These are phyloP conservation scores for Bombus pyrosoma DNA, from an alignment of 1,140 invertebrate genomes.

Conservation along the genomic window DNA sequence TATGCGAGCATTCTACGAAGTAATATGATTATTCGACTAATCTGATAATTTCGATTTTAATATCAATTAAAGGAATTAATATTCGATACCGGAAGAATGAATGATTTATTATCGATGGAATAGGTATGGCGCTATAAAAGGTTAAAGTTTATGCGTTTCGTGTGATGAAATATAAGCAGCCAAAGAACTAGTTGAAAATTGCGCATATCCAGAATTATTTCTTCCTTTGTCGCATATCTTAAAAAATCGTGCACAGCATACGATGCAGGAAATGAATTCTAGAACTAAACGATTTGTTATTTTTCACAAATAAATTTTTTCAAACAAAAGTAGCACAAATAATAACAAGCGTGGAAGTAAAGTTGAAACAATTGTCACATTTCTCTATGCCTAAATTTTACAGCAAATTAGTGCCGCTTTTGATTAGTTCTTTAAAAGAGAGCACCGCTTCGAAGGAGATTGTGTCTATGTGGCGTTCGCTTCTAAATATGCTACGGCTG, in stretches of 20 bases:
- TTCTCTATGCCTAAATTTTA: not conserved
- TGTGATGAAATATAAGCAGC: not conserved
- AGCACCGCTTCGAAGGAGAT: not conserved
- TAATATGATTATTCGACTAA: not conserved
- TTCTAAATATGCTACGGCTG: not conserved
- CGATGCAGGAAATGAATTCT: no score
- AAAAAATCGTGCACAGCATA: no score
- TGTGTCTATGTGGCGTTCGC: not conserved
- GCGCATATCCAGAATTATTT: not conserved
- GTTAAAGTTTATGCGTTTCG: no score
- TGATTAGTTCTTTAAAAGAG: not conserved
- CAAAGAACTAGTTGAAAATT: not conserved
- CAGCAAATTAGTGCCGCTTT: not conserved
- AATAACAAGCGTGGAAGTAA: not conserved
- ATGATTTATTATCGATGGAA: not conserved
- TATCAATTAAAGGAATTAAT: not conserved
- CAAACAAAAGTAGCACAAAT: no score
- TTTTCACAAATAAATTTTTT: no score
- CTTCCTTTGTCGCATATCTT: not conserved
- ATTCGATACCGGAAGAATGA: not conserved
- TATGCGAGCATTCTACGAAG: not conserved
- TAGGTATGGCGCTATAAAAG: not conserved
- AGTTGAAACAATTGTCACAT: not conserved
- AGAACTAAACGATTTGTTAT: no score
- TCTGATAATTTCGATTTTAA: not conserved